These are phyloP conservation scores for Coenonympha glycerion DNA, from an alignment of 2,888 invertebrate species.

Conservation along the genomic window DNA sequence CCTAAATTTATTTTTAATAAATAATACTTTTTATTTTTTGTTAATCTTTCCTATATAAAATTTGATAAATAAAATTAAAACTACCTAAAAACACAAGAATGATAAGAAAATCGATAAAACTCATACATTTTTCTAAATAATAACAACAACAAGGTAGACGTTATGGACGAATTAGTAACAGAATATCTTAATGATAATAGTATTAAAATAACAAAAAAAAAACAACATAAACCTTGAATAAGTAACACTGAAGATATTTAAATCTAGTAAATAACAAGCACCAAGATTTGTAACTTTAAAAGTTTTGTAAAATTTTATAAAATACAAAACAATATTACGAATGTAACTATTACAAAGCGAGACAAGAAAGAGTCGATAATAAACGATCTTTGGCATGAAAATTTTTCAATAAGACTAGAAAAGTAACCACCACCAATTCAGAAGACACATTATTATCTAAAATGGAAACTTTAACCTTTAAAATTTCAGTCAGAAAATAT, in stretches of 20 bases:
- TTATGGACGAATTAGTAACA: background rate
- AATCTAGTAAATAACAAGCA: background rate
- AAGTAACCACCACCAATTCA: background rate
- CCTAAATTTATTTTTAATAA: background rate
- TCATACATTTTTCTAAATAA: background rate
- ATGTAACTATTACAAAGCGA: background rate
- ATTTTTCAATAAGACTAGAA: background rate
- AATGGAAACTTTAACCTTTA: background rate
- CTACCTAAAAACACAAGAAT: background rate
- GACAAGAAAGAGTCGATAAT: background rate
- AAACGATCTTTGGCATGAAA: background rate
- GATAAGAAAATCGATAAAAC: background rate
- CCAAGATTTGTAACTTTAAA: background rate
- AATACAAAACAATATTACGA: background rate
- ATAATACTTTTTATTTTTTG: background rate
- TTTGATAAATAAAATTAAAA: background rate
- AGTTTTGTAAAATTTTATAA: background rate
- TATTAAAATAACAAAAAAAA: background rate
- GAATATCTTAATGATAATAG: no score
- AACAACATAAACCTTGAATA: slow-evolving; percentile 1
- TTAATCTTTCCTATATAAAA: background rate
- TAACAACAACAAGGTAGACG: background rate
- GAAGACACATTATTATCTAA: slow-evolving; percentile 4
- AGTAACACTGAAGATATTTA: background rate
- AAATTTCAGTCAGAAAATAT: background rate